Base-by-base conservation (phyloP, 2,888 invertebrate species). In the Creontiades dilutus region DNA sequence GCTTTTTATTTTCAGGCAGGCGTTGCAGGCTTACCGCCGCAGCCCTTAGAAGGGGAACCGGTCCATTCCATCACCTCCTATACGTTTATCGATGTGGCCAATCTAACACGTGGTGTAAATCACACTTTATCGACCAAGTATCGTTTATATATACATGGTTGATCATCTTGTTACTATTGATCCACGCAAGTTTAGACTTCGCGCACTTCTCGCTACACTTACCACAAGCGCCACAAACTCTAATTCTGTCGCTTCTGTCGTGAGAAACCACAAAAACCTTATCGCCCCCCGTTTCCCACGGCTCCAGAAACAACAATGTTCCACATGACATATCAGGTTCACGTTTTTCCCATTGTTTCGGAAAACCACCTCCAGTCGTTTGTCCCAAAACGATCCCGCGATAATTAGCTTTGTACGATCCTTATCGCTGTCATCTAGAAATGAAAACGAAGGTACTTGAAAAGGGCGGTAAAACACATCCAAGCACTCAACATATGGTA, bases 401-500 rank as follows among this genome's bases (percentile, higher is more conserved):
- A 27, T 82, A 82, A 82, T 82, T 52, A 82, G 23, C 27, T 48
- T 81, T 81, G 81, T 81, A 4, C 48, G 19, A 48, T 52, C 19
- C 27, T 82, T n/a, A 82, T 82, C 82, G 82, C 27, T 27, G 11
- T n/a, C 19, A 52, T 82, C 82, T 82, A 11, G 46, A 46, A 47
- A 52, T 14, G 11, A 52, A 55, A 52, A 2, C 55, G 47, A 13
- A 46, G 80, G 46, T 13, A 82, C 47, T 27, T 23, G 37, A 76
- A 76, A 46, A 81, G 23, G 82, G 52, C 27, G 52, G 82, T 55
- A 55, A 82, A 82, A 82, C 52, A 52, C 48, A 16, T 23, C 52
- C 12, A 11, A 19, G n/a, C 46, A 14, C 78, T 80, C 13, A 82
- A 82, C 82, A 82, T 82, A 82, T 82, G 82, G 82, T 52, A 52